Evolutionary conservation across 2,888 invertebrate species (phyloP).

Genomic region (Mythimna pallens): DNA sequence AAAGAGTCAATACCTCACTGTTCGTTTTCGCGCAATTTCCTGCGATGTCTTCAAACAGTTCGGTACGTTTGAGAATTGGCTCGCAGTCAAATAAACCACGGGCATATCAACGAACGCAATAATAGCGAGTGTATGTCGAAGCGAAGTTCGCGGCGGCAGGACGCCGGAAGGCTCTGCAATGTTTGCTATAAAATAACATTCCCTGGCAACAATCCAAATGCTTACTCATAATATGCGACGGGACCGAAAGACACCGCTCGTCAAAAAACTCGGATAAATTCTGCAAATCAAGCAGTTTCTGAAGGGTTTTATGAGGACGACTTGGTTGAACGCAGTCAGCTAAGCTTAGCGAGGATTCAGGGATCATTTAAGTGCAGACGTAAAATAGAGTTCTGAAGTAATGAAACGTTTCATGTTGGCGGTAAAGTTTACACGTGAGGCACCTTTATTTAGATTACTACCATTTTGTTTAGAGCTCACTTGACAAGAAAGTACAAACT

Average conservation of each 20-base stretch:
- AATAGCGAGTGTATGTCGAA: slow-evolving; percentile 51
- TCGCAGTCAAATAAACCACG: slow-evolving; percentile 58
- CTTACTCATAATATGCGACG: slow-evolving; percentile 60
- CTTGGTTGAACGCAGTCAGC: slow-evolving; percentile 58
- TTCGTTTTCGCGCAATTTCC: slow-evolving; percentile 37
- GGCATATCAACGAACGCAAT: slow-evolving; percentile 47
- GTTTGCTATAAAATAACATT: slow-evolving; percentile 66
- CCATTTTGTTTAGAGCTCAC: slow-evolving; percentile 24
- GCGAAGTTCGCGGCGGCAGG: slow-evolving; percentile 67
- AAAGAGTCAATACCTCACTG: slow-evolving; percentile 4
- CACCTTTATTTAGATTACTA: slow-evolving; percentile 44
- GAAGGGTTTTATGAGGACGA: slow-evolving; percentile 62
- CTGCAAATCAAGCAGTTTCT: slow-evolving; percentile 58
- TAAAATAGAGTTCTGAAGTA: slow-evolving; percentile 50
- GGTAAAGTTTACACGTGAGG: slow-evolving; percentile 40
- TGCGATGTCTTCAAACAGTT: slow-evolving; percentile 27
- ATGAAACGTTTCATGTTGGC: slow-evolving; percentile 52
- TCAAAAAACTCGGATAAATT: slow-evolving; percentile 60
- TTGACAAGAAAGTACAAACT: slow-evolving; percentile 25
- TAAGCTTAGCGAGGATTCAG: slow-evolving; percentile 44
- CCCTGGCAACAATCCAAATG: slow-evolving; percentile 76
- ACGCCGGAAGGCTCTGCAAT: slow-evolving; percentile 73
- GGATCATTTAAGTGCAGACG: slow-evolving; percentile 53
- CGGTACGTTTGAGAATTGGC: slow-evolving; percentile 58
- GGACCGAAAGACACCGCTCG: slow-evolving; percentile 63